These are phyloP conservation scores for Stenurella melanura DNA, from an alignment of 2,888 invertebrate species.

Conservation along the genomic window DNA sequence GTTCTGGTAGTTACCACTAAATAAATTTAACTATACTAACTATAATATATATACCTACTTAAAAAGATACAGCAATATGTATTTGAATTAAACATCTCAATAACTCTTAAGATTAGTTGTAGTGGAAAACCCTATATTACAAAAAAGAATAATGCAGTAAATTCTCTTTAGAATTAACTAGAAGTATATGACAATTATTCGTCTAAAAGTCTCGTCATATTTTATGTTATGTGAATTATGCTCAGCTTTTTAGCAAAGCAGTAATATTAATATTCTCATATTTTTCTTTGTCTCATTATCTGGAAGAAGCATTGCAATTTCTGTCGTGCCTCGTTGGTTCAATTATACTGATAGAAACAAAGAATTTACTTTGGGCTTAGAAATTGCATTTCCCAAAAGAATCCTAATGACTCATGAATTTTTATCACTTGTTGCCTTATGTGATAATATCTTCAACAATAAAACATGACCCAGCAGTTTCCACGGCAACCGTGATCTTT, in stretches of 20 bases:
- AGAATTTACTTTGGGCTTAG: slow-evolving; percentile 24
- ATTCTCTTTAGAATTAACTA: no score
- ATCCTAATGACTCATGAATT: slow-evolving; percentile 26
- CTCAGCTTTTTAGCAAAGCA: slow-evolving; percentile 8
- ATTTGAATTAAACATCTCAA: no score
- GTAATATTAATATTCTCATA: slow-evolving; percentile 13
- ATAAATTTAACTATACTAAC: no score
- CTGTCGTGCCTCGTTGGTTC: slow-evolving; percentile 6
- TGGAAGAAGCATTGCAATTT: slow-evolving; percentile 14
- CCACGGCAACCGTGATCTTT: slow-evolving; percentile 24
- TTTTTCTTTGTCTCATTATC: slow-evolving; percentile 17
- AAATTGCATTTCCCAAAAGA: slow-evolving; percentile 29
- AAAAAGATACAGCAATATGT: no score
- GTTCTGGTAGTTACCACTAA: no score
- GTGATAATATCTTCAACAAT: slow-evolving; percentile 23
- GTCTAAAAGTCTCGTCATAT: not conserved
- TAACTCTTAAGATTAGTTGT: no score
- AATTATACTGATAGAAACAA: slow-evolving; percentile 24
- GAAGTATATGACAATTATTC: no score
- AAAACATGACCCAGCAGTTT: slow-evolving; percentile 19
- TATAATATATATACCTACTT: no score
- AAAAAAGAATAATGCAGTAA: no score
- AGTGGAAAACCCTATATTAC: no score
- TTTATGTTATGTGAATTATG: not conserved
- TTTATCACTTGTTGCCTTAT: slow-evolving; percentile 35